Evolutionary conservation across 2,113 vertebrate genomes (phyloP).

Genomic region (Falcunculus frontatus): DNA sequence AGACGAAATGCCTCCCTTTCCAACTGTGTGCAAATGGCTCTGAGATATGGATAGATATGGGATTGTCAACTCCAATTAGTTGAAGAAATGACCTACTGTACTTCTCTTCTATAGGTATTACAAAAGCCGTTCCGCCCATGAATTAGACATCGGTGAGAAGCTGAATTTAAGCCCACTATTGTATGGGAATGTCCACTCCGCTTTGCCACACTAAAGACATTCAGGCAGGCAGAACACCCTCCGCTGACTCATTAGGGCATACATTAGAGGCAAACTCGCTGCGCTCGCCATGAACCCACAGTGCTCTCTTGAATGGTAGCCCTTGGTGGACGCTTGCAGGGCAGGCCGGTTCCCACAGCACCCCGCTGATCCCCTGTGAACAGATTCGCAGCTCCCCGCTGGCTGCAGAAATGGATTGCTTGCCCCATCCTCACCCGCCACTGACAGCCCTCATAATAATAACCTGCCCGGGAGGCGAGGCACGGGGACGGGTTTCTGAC

Average conservation of each 20-base stretch:
- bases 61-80: constrained; percentile 28
- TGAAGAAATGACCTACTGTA: constrained; percentile 25
- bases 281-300: constrained; percentile 42
- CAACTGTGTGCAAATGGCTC: neutral
- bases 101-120: constrained; percentile 49
- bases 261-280: constrained; percentile 48
- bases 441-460: constrained; percentile 74
- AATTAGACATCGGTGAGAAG: constrained; percentile 42
- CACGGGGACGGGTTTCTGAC: constrained; percentile 30
- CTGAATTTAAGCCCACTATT: constrained; percentile 63
- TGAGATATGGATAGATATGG: constrained; percentile 33
- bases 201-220: constrained; percentile 54
- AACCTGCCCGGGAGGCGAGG: constrained; percentile 60
- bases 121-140: constrained; percentile 36
- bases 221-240: constrained; percentile 51
- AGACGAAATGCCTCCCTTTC: neutral
- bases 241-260: constrained; percentile 48
- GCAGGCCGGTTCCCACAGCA: constrained; percentile 67
- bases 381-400: constrained; percentile 62
- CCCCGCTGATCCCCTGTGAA: constrained; percentile 69
- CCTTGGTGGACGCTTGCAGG: constrained; percentile 48
- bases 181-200: constrained; percentile 51
- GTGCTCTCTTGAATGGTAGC: constrained; percentile 48
- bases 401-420: constrained; percentile 54
- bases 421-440: constrained; percentile 63